These are phyloP conservation scores for Allolobophora icterica DNA, from an alignment of 2,888 invertebrate species.

Conservation along the genomic window DNA sequence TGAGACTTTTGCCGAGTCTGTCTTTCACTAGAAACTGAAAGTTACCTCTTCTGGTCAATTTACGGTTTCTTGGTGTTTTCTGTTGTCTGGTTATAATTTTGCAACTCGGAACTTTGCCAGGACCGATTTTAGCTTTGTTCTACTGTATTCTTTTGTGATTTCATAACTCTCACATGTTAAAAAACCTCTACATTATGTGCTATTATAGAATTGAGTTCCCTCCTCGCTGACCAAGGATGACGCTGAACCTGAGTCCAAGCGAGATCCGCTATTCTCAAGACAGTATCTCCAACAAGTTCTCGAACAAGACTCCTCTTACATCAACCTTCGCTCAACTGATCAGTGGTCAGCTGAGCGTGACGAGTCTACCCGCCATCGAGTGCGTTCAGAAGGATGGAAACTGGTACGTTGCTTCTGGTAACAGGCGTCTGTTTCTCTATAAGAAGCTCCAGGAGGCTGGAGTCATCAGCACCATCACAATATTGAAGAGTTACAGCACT, in stretches of 20 bases:
- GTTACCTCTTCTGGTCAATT: too few species aligned
- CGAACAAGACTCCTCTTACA: neutral
- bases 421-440: neutral
- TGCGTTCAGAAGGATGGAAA: neutral
- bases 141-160: too few species aligned
- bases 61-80: too few species aligned
- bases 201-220: neutral
- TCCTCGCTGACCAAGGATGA: neutral
- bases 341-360: neutral
- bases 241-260: neutral
- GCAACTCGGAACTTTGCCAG: too few species aligned
- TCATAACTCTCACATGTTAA: too few species aligned
- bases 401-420: neutral
- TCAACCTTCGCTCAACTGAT: neutral
- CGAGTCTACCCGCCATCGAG: neutral
- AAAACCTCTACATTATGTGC: neutral
- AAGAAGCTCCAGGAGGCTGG: neutral
- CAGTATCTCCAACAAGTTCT: neutral
- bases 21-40: too few species aligned
- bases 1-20: too few species aligned
- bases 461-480: neutral
- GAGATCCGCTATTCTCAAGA: constrained; percentile 18
- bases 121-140: too few species aligned
- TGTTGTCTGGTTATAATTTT: too few species aligned
- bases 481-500: neutral